Base-by-base conservation (phyloP, 2,113 vertebrate genomes). In the Hypanus sabinus region DNA sequence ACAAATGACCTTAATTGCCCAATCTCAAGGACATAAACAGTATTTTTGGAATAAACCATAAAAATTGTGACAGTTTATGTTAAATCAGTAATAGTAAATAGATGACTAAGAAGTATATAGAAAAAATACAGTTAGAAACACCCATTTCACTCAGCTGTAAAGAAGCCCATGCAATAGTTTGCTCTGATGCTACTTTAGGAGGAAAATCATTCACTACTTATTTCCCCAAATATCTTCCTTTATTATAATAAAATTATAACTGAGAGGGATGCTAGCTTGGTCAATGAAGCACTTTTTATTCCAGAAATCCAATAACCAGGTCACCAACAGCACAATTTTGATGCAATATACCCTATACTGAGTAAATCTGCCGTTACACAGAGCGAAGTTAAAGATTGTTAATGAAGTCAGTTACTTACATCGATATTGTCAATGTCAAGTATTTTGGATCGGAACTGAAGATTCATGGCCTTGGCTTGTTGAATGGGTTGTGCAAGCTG, bases 351-450 rank as follows among this genome's bases (percentile, higher is more conserved):
- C 30, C 30, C 90, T 24, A 14, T 71, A 62, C 68, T 46, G 10
- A 60, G 11, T 75, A 24, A 33, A 38, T 65, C 91, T 55, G 10
- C 60, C 14, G 36, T 36, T 73, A 24, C 36, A 92, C 60, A 46
- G n/a, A 46, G 36, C 12, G 18, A 24, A 18, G n/a, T 33, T 46
- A 10, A 46, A 70, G 1, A 93, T 38, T 18, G 62, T 24, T 36
- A 76, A 62, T 36, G 83, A 33, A 87, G 80, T 18, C 2, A 70
- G 2, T 14, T 24, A 97, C 99, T 98, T 95, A 99, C 98, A 0
- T 99, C 98, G 0, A 99, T 95, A 92, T 97, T 99, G 97, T 99
- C 98, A 11, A 99, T 96, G 95, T 99, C 98, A 38, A 99, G 97
- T 94, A 99, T 97, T 95, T 96, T 97, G 57, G 99, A 99, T 94